These are phyloP conservation scores for Pocillopora verrucosa DNA, from an alignment of 64 coral and sea anemone species.

Conservation along the genomic window DNA sequence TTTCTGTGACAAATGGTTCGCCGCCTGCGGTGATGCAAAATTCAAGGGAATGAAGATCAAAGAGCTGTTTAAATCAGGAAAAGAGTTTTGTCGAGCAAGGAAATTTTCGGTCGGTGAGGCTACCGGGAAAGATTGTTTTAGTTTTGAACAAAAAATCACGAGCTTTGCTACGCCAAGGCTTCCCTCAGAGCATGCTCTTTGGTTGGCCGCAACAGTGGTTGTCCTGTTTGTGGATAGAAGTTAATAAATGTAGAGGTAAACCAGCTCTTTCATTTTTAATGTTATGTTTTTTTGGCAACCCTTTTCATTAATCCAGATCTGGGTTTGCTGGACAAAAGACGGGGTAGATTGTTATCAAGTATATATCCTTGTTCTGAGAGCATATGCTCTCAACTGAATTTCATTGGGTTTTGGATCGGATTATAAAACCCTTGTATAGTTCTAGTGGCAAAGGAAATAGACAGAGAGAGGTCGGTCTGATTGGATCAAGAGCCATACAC, in stretches of 20 bases:
- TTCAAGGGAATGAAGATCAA: constrained; percentile 80
- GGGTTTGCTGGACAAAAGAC: no score
- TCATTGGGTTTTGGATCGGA: no score
- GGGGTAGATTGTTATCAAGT: no score
- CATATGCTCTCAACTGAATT: no score
- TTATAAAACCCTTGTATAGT: no score
- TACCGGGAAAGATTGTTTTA: constrained; percentile 56
- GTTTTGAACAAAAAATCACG: constrained; percentile 6
- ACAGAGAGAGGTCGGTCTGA: no score
- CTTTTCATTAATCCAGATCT: no score
- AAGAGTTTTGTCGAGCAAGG: constrained; percentile 83
- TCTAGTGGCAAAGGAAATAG: no score
- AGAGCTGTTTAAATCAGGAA: constrained; percentile 62
- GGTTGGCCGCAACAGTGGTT: neutral
- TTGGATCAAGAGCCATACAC: no score
- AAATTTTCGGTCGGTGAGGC: constrained; percentile 66
- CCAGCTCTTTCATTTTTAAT: neutral
- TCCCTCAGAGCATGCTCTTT: neutral
- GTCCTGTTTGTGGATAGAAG: neutral
- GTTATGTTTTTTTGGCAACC: neutral
- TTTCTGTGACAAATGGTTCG: constrained; percentile 76
- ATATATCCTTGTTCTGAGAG: no score
- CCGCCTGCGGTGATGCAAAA: constrained; percentile 68
- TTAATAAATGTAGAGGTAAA: neutral
- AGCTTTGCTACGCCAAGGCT: neutral